Evolutionary conservation across 2,888 invertebrate genomes (phyloP), one percentile per base, ranked within the genome.

Genomic region (Cryptocephalus moraei): DNA sequence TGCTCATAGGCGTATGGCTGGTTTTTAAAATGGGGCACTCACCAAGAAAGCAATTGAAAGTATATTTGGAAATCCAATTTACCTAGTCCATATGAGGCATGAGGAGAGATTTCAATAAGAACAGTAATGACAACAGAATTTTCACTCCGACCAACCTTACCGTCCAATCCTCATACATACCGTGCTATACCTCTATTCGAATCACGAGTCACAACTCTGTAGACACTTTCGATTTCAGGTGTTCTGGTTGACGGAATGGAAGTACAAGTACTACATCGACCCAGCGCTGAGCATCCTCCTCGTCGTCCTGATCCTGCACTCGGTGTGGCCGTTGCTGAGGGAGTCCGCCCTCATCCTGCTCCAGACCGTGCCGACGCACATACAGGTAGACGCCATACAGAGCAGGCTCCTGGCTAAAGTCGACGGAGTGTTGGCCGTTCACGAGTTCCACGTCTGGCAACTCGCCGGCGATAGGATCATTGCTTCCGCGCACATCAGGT

Each of bases 361-460:
- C 43, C 97, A 99, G 74, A 95, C 96, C n/a, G 95, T 96, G 49
- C 99, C 99, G 43, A 93, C 93, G 11, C 95, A 96, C 71, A 93
- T 97, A 65, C 89, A 92, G 74, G 89, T 92, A 56, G 92, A 93
- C 68, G 91, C 88, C 44, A 91, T 95, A 62, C 88, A 93, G 68
- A 80, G 87, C 61, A 82, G 91, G 53, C 73, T 96, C 40, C 69
- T 93, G 51, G 85, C 87, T 63, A 90, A 91, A 64, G 89, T 96
- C 31, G 92, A 94, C 62, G 96, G 96, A 0, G 92, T 96, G 14
- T 70, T 94, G 46, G 95, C 93, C 0, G 93, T 97, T 1, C 96
- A 97, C 65, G 96, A 97, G 72, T 94, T 97, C 68, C 96, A 97
- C 68, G 91, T 97, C 9, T 97, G 97, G 97, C 96, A 96, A 73